Conservation (phyloP, 2,113 vertebrate genomes). For the Pterocles burchelli region DNA sequence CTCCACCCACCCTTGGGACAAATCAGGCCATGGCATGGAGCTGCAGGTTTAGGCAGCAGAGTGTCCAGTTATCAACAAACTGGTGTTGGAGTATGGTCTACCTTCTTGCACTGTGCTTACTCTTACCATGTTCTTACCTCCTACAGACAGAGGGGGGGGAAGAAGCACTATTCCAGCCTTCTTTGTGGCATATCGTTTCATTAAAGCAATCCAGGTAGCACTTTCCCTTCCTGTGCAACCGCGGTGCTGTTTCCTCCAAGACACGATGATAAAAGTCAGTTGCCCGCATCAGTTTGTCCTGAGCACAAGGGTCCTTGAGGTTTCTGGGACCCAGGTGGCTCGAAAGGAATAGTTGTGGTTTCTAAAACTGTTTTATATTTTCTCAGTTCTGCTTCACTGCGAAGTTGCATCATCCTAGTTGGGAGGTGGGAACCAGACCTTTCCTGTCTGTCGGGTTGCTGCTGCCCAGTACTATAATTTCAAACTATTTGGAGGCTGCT, state of each 20-base stretch:
- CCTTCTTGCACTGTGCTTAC: not conserved
- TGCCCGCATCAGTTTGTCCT: not conserved
- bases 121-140: not conserved
- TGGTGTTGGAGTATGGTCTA: accelerated
- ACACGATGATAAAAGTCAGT: not conserved
- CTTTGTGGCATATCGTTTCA: not conserved
- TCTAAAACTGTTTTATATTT: not conserved
- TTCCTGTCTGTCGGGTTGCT: not conserved
- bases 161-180: not conserved
- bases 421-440: not conserved
- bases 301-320: not conserved
- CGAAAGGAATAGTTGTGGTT: not conserved
- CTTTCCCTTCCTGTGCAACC: not conserved
- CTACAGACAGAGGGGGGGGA: not conserved
- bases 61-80: not conserved
- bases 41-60: not conserved
- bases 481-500: not conserved
- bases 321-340: not conserved
- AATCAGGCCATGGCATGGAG: not conserved
- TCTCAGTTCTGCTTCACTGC: not conserved
- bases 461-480: not conserved
- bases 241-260: not conserved
- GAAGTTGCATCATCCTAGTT: not conserved
- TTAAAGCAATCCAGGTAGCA: not conserved
- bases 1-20: not conserved